phyloP scores from a whole-genome alignment of 2,888 invertebrate species.

The Eueremaeus valkanovi region DNA sequence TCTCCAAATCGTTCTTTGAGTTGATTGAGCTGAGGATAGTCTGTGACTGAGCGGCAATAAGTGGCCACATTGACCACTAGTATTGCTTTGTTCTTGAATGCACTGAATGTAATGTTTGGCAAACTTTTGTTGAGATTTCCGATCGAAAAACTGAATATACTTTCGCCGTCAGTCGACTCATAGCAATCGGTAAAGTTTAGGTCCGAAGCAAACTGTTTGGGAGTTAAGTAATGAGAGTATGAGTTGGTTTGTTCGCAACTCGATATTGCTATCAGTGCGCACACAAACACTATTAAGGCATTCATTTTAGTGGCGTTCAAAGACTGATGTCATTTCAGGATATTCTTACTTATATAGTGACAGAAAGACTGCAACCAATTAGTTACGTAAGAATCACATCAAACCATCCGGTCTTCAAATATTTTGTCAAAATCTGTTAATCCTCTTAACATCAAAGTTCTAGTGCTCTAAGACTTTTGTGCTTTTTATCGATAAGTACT shows the following conservation, averaged over 20 bases:
- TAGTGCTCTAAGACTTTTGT: too few species aligned
- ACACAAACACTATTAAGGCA: too few species aligned
- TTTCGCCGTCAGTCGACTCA: constrained; percentile 26
- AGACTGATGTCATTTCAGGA: too few species aligned
- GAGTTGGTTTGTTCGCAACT: too few species aligned
- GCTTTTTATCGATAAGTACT: too few species aligned
- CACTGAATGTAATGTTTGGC: constrained; percentile 37
- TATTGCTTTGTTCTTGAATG: constrained; percentile 49
- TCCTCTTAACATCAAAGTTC: too few species aligned
- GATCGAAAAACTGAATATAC: constrained; percentile 1
- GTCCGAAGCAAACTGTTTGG: not conserved
- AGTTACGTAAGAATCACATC: too few species aligned
- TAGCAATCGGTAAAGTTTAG: not conserved
- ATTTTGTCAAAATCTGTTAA: too few species aligned
- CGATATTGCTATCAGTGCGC: not conserved
- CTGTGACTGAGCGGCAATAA: constrained; percentile 56
- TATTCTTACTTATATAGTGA: too few species aligned
- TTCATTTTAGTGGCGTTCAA: too few species aligned
- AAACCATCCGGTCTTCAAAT: too few species aligned
- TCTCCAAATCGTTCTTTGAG: constrained; percentile 51
- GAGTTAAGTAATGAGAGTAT: not conserved
- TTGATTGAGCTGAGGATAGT: constrained; percentile 56
- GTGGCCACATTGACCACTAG: constrained; percentile 56
- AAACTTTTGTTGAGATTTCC: constrained; percentile 3
- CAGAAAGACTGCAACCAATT: too few species aligned